Percentiles rank a stretch among this genome's conserved stretches.
phyloP scores from a whole-genome alignment of 2,797 vertebrate genomes.

The Siniperca undulata region DNA sequence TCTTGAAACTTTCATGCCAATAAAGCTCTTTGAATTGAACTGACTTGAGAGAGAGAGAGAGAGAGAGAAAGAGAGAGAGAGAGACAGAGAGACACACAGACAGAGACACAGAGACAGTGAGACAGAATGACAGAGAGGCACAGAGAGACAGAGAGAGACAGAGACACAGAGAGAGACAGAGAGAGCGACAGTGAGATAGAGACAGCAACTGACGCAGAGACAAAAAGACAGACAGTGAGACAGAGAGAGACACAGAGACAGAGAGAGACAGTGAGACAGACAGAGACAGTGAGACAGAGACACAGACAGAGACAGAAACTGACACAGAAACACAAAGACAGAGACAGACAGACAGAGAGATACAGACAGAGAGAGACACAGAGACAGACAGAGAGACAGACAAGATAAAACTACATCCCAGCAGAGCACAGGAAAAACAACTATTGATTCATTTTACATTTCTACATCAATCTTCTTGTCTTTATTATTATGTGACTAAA shows the following conservation, averaged over 20 bases:
- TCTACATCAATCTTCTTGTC: not conserved
- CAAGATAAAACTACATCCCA: not conserved
- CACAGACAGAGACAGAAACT: not conserved
- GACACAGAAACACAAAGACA: too few relatives aligned
- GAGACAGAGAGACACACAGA: too few relatives aligned
- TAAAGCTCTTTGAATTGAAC: too few relatives aligned
- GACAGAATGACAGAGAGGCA: not conserved
- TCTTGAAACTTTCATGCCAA: too few relatives aligned
- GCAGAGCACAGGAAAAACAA: constrained; percentile 1
- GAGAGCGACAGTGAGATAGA: not conserved
- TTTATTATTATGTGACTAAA: too few relatives aligned
- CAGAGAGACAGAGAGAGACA: not conserved
- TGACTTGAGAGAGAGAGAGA: not conserved
- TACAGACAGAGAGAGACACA: too few relatives aligned
- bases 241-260: not conserved
- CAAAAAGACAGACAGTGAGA: not conserved
- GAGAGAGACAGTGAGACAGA: too few relatives aligned
- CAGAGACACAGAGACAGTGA: not conserved
- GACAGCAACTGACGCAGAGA: too few relatives aligned
- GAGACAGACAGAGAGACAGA: not conserved
- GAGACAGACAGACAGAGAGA: too few relatives aligned
- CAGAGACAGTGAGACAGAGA: not conserved
- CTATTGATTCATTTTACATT: not conserved
- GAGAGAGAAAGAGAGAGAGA: too few relatives aligned
- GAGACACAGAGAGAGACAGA: too few relatives aligned